Conservation (phyloP, 2,797 vertebrate genomes). For the Siniperca scherzeri region DNA sequence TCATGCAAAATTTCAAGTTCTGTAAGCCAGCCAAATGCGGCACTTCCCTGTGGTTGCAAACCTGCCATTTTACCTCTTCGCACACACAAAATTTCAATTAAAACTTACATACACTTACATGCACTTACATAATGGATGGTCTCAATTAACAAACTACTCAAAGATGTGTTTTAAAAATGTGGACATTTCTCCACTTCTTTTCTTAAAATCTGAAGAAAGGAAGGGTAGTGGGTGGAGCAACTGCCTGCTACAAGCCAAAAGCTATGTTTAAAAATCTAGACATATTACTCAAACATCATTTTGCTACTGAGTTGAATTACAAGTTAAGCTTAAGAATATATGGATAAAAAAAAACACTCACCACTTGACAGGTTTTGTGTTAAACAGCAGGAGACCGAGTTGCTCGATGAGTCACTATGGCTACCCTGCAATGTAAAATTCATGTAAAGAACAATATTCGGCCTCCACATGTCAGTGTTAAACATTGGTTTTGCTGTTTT, state of each 20-base stretch:
- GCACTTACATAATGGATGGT: background rate
- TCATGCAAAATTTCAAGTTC: background rate
- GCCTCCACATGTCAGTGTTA: conserved; percentile 75
- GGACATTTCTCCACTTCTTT: background rate
- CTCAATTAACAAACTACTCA: background rate
- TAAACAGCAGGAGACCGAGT: conserved; percentile 68
- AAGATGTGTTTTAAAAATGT: background rate
- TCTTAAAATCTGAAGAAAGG: background rate
- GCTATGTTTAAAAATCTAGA: background rate
- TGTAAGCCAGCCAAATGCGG: background rate
- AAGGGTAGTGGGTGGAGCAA: background rate
- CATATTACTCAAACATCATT: conserved; percentile 15
- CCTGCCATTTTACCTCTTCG: background rate
- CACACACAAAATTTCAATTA: background rate
- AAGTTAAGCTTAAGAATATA: conserved; percentile 49
- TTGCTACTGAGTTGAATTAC: conserved; percentile 41
- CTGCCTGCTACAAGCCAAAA: conserved; percentile 2
- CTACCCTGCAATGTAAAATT: conserved; percentile 75
- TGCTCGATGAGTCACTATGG: conserved; percentile 76
- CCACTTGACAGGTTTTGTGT: conserved; percentile 73
- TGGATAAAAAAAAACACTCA: conserved; percentile 53
- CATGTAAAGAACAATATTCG: conserved; percentile 76
- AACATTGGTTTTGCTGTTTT: conserved; percentile 80
- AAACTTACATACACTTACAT: too few relatives aligned
- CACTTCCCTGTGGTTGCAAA: background rate